Evolutionary conservation across 1,140 invertebrate species (phyloP), one percentile per base, ranked within the genome.

Genomic region (Thaumetopoea pityocampa): DNA sequence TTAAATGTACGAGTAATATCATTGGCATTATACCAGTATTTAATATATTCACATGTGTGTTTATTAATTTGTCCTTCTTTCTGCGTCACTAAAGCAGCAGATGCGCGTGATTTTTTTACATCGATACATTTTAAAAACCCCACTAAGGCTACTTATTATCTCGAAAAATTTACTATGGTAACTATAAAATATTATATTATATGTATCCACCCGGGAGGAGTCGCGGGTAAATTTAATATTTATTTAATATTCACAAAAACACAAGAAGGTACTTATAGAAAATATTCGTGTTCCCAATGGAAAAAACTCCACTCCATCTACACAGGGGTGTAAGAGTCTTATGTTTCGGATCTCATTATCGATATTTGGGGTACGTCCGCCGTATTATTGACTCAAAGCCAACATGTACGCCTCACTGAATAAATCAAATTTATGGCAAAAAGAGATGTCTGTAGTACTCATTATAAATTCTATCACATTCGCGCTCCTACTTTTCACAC

Each of bases 391-490:
- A 45, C 32, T 45, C 42, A 27, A 35, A 29, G 26, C 24, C 22
- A 43, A 8, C 15, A 9, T 22, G 30, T 18, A 41, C 37, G 45
- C 45, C 22, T 35, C 45, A 41, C 45, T 29, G 45, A 48, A 41
- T 48, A 48, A 48, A 41, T 48, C 41, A 17, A 45, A 45, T 45
- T 36, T 41, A 30, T 11, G 12, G 18, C 18, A 35, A 36, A 15
- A 20, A 20, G 29, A 4, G 30, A 20, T 30, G 8, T 17, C 37
- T 28, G 3, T 17, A 15, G 47, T 37, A 42, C 44, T 51, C 48
- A 44, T 51, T 44, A 44, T 34, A 51, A 44, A 51, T 38, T 51
- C 41, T 33, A 41, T 27, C 27, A 41, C 32, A 23, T 41, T 41
- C 32, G 37, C n/a, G n/a, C n/a, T n/a, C n/a, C n/a, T n/a, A n/a